Evolutionary conservation across 2,797 vertebrate species (phyloP), one percentile per base, ranked within the genome.

Genomic region (Periparus ater): DNA sequence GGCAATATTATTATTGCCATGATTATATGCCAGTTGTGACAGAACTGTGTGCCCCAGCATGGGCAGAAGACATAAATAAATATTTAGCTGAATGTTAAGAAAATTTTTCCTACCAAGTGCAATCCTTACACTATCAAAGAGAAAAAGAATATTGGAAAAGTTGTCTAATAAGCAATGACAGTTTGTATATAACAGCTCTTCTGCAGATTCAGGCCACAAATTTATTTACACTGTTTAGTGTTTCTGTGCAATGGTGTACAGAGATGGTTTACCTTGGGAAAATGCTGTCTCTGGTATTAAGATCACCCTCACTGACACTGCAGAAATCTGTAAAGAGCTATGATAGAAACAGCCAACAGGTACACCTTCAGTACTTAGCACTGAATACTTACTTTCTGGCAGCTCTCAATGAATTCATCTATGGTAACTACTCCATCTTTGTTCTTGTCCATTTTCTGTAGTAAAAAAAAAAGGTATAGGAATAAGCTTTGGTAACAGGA

Each of bases 391-490:
- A 99, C 99, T 94, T 99, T 99, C 98, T 99, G 99, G 98, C 99
- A 99, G 95, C 99, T 99, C 98, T 99, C 99, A 45, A 99, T 99
- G 98, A 99, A 99, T 97, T 99, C 99, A 4, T 99, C 99, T 97
- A 99, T 99, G 98, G 99, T 99, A 77, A 99, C 99, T 70, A 99
- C 99, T 11, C 99, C 99, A 61, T 99, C 99, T 98, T 99, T 99
- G 96, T 99, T 99, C 98, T 99, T 99, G 98, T 99, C 99, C 99
- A 99, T 99, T 98, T 99, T 99, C 99, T 99, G 98, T 93, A 97
- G 57, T 14, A 8, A 89, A 57, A 91, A 95, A 20, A 72, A 20
- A 89, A 13, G 21, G 1, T 32, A 17, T 23, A 9, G 26, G 11
- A 62, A 55, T 32, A 55, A 20, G 17, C 14, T 32, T 70, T 32